A percentile compares a stretch with the other conserved stretches of the same genome.
phyloP scores from a whole-genome alignment of 2,888 invertebrate species.

The Perizoma affinitatum region DNA sequence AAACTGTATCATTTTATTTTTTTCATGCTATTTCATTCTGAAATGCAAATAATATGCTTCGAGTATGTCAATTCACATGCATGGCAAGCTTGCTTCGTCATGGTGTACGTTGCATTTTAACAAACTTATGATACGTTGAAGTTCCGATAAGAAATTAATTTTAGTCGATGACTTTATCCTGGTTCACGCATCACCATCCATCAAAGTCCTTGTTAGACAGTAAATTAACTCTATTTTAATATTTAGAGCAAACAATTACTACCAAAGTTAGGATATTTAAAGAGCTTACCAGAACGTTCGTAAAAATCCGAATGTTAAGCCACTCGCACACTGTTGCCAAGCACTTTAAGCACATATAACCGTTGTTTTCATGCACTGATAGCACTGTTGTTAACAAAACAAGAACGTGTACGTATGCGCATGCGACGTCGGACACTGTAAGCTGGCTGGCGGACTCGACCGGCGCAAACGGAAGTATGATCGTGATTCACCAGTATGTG shows the following conservation, averaged over 20 bases:
- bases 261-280: slow-evolving; percentile 26
- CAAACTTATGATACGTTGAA: slow-evolving; percentile 1
- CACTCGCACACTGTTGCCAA: slow-evolving; percentile 48
- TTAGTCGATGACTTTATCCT: slow-evolving; percentile 15
- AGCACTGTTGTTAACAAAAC: slow-evolving; percentile 46
- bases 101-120: not conserved
- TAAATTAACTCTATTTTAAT: not conserved
- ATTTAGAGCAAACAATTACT: not conserved
- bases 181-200: slow-evolving; percentile 2
- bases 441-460: slow-evolving; percentile 41
- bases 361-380: slow-evolving; percentile 71
- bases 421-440: slow-evolving; percentile 62
- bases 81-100: not conserved
- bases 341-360: slow-evolving; percentile 61
- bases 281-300: slow-evolving; percentile 43
- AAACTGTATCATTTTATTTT: too few species aligned
- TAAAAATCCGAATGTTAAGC: slow-evolving; percentile 40
- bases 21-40: too few species aligned
- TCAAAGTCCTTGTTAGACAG: not conserved
- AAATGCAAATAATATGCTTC: too few species aligned
- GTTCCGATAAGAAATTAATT: slow-evolving; percentile 5
- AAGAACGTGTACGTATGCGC: slow-evolving; percentile 71
- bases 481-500: slow-evolving; percentile 69
- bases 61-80: not conserved
- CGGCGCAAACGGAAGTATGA: slow-evolving; percentile 63